These are phyloP conservation scores for Helarctos malayanus DNA, from an alignment of 2,797 vertebrate genomes.

Conservation along the genomic window DNA sequence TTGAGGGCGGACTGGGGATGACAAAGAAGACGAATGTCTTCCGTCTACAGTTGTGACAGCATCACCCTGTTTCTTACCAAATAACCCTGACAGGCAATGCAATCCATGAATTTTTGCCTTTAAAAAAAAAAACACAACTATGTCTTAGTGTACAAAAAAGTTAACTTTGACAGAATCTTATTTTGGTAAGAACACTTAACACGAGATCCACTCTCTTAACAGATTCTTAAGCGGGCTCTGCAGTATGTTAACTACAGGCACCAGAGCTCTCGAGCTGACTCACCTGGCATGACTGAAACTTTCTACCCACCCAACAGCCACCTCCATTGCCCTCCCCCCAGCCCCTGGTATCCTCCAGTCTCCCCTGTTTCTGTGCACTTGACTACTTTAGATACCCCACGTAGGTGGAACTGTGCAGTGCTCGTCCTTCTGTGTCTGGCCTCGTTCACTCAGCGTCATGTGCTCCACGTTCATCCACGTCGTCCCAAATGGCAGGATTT, in stretches of 20 bases:
- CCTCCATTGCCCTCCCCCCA: too few species aligned
- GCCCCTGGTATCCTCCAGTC: not conserved
- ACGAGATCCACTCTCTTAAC: not conserved
- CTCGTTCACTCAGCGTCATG: not conserved
- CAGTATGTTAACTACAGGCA: not conserved
- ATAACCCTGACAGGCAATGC: not conserved
- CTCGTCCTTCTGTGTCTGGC: too few species aligned
- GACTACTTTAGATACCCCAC: too few species aligned
- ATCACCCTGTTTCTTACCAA: not conserved
- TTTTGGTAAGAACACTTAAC: not conserved
- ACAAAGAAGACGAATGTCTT: not conserved
- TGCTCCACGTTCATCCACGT: not conserved
- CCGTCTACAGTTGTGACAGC: not conserved
- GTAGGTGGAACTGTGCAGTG: accelerated
- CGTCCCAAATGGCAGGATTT: not conserved
- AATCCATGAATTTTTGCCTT: not conserved
- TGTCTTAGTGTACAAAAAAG: not conserved
- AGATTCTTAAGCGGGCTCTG: not conserved
- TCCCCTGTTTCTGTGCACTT: too few species aligned
- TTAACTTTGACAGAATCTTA: not conserved
- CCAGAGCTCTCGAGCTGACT: not conserved
- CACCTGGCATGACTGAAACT: too few species aligned
- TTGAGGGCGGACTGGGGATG: not conserved
- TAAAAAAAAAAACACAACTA: not conserved
- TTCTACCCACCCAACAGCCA: too few species aligned